Base-by-base conservation (phyloP, 2,888 invertebrate species). In the Hyposoter dolosus region DNA sequence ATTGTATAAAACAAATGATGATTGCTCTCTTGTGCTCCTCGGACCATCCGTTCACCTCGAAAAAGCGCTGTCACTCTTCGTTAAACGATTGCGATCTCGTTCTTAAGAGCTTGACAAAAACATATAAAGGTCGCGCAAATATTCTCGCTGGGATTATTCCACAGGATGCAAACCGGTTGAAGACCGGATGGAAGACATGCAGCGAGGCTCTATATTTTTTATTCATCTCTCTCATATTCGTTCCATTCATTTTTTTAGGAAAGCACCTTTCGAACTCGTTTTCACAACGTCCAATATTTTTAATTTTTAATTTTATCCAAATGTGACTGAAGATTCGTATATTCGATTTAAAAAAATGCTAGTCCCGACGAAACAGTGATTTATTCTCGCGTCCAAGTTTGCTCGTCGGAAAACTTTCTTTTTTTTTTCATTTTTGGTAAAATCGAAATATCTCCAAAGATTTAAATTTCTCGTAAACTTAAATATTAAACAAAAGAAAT, bases 161-260 rank as follows among this genome's bases (percentile, higher is more conserved):
- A 56, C 69, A 68, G 78, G 78, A 78, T 69, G 53, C 56, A 53
- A 78, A 78, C 69, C 43, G 78, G 78, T 78, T 77, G 56, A 17
- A 17, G 56, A 40, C 40, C 56, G 56, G 56, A 74, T 56, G 56
- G 40, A 40, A 74, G 40, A 35, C 74, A 35, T 32, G 28, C 23
- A 9, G 45, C n/a, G 45, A 23, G 65, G 32, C n/a, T 65, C 65
- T 6, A 19, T n/a, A 71, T 32, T 47, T 56, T 15, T 35, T 28
- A 1, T 45, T 35, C 28, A 28, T 32, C 56, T 74, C 15, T n/a
- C 35, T 50, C 3, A 56, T 56, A 23, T 28, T 23, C 56, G 40
- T 28, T 53, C 12, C 47, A 19, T 53, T 32, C 35, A 12, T 50
- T 10, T 53, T 17, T 17, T 50, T 35, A 43, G 23, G 23, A 53